Base-by-base conservation (phyloP, 2,113 vertebrate species). In the Irena cyanogastra region DNA sequence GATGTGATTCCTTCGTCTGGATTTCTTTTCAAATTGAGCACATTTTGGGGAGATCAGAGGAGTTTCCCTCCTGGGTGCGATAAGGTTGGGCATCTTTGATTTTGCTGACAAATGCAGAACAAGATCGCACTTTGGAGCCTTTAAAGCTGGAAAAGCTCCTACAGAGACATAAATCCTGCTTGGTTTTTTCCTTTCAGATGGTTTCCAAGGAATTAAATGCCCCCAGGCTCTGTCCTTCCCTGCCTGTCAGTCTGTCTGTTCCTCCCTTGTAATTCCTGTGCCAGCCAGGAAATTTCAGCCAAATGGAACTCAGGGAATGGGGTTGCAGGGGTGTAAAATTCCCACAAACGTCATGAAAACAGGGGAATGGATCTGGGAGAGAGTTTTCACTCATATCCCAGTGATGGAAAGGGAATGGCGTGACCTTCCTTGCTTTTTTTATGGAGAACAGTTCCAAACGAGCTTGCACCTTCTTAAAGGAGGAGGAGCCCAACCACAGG, bases 251-350 rank as follows among this genome's bases (percentile, higher is more conserved):
- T 79, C 44, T 72, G 0, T 65, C 65, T 22, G 0, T 72, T 44
- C 82, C 17, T 72, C 53, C n/a, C 26, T 86, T 13, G 1, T 3
- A 75, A 60, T 44, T 85, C 39, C 30, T 20, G 45, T 70, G 63
- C 83, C 88, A 83, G 53, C 41, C 85, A 37, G 57, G 89, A 39
- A 88, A 92, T 92, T 85, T 74, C 90, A 88, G 52, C 82, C 70
- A 65, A 88, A 54, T 42, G 72, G 50, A 54, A 16, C 16, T 13
- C 28, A 15, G 26, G 50, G 57, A 76, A 65, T 22, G 69, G 74
- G 15, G 24, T 37, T 76, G 37, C 49, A 10, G 35, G 68, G 85
- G 45, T 65, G 53, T 63, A 45, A 35, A 74, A 86, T 74, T 70
- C 90, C 83, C 71, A 77, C 57, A 80, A 27, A 91, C 52, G 52